phyloP scores from a whole-genome alignment of 2,113 vertebrate species.

The Elaphurus davidianus region DNA sequence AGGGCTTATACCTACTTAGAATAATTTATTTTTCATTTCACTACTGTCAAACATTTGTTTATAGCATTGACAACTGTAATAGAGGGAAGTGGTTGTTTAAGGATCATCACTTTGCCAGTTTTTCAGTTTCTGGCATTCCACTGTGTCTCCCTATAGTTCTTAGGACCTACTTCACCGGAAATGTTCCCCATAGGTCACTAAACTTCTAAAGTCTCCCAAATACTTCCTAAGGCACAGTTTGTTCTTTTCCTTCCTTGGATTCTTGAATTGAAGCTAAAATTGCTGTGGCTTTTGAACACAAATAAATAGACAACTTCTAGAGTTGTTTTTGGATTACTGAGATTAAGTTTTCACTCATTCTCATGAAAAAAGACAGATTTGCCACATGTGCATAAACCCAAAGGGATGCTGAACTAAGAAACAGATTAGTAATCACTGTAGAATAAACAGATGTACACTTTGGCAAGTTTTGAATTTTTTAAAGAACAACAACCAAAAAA shows the following conservation, averaged over 20 bases:
- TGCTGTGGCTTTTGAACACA: neutral
- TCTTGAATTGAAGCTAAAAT: conserved; percentile 22
- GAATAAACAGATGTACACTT: conserved; percentile 47
- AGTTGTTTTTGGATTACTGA: neutral
- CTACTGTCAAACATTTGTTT: neutral
- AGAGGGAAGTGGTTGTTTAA: neutral
- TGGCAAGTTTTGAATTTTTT: neutral
- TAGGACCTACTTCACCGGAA: neutral
- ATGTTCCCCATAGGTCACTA: neutral
- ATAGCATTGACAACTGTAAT: neutral
- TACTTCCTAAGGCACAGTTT: neutral
- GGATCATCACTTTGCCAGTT: neutral
- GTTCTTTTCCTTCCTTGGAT: neutral
- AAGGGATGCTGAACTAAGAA: conserved; percentile 6
- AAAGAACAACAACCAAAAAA: neutral
- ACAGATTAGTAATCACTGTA: conserved; percentile 17
- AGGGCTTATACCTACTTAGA: neutral
- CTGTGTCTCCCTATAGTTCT: neutral
- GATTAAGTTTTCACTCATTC: conserved; percentile 50
- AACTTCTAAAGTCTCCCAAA: neutral
- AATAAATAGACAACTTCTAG: conserved; percentile 12
- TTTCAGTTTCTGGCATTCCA: neutral
- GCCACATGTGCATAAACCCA: conserved; percentile 5
- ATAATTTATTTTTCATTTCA: conserved; percentile 12
- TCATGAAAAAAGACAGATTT: conserved; percentile 33